phyloP scores from a whole-genome alignment of 2,888 invertebrate species.

The Drosophila birchii region DNA sequence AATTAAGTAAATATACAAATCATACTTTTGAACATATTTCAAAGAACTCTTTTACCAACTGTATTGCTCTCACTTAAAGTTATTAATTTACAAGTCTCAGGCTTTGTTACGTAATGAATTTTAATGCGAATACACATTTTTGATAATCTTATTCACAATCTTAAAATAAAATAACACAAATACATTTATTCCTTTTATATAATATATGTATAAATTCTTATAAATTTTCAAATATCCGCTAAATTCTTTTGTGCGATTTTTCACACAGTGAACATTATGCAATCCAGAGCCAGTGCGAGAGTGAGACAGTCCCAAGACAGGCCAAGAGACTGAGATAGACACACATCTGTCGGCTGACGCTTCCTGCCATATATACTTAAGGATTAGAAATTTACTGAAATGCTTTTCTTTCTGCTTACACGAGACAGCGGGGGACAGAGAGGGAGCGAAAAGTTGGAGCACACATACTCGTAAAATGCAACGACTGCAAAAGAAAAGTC shows the following conservation, averaged over 20 bases:
- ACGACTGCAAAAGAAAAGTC: constrained; percentile 73
- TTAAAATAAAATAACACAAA: neutral
- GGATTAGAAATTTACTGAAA: constrained; percentile 81
- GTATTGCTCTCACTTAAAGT: rapidly evolving
- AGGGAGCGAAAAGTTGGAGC: constrained; percentile 59
- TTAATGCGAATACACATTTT: neutral
- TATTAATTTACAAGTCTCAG: neutral
- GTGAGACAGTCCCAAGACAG: constrained; percentile 23
- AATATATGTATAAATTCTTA: neutral
- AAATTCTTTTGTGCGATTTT: neutral
- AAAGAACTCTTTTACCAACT: neutral
- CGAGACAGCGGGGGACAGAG: constrained; percentile 7
- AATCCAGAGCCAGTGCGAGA: constrained; percentile 35
- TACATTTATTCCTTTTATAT: no score
- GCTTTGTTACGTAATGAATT: neutral
- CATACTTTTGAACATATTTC: neutral
- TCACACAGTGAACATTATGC: constrained; percentile 57
- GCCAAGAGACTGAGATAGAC: constrained; percentile 38
- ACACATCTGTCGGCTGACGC: constrained; percentile 68
- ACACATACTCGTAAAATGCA: constrained; percentile 76
- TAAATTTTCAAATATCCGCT: neutral
- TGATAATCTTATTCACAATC: neutral
- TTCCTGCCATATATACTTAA: constrained; percentile 80
- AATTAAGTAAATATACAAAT: neutral
- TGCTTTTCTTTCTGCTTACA: constrained; percentile 65